Evolutionary conservation across 1,140 invertebrate species (phyloP).

Genomic region (Hestina assimilis): DNA sequence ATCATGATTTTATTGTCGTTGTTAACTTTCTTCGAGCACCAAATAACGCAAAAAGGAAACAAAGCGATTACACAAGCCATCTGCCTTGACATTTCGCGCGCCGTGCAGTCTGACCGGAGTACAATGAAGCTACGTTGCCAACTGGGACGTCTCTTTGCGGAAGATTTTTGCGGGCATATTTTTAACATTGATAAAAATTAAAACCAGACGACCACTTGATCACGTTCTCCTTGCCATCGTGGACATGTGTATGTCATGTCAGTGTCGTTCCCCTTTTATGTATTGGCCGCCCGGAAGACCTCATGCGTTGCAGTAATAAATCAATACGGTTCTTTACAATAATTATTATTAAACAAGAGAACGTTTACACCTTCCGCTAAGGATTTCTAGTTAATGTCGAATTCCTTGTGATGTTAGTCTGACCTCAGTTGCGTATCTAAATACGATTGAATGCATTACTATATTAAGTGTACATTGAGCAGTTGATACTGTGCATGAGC

Average conservation of each 20-base stretch:
- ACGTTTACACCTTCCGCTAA: neutral
- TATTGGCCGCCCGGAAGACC: constrained; percentile 41
- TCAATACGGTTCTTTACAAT: constrained; percentile 29
- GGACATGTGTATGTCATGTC: constrained; percentile 33
- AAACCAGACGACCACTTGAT: constrained; percentile 34
- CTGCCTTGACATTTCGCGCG: constrained; percentile 55
- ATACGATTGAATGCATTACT: neutral
- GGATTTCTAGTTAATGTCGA: neutral
- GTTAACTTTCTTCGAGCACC: constrained; percentile 40
- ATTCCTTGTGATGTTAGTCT: neutral
- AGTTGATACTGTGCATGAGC: neutral
- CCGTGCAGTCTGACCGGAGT: constrained; percentile 53
- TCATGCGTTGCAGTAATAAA: constrained; percentile 22
- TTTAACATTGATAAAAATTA: constrained; percentile 25
- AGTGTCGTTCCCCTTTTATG: constrained; percentile 53
- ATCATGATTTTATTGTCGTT: constrained; percentile 35
- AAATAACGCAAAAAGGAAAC: constrained; percentile 22
- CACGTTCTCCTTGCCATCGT: constrained; percentile 55
- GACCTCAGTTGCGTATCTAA: neutral
- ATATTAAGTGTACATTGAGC: neutral
- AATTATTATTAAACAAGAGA: constrained; percentile 17
- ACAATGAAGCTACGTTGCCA: constrained; percentile 35
- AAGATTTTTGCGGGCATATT: constrained; percentile 17
- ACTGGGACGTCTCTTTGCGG: constrained; percentile 25
- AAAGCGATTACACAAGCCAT: constrained; percentile 29